phyloP scores from a whole-genome alignment of 2,888 invertebrate species.

The Microctonus aethiopoides region DNA sequence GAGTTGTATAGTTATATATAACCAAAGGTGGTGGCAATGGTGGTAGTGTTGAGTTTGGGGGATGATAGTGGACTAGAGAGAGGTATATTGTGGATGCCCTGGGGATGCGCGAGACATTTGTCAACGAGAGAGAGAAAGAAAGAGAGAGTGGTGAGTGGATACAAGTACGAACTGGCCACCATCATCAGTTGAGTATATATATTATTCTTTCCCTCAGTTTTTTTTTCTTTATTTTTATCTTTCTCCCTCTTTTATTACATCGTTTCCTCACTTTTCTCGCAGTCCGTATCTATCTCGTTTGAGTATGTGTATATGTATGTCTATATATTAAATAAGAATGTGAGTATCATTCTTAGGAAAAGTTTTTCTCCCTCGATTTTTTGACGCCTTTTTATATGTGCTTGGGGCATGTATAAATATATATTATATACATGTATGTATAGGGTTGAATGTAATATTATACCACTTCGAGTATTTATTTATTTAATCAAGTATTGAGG shows the following conservation, averaged over 20 bases:
- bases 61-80: slow-evolving; percentile 30
- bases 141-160: slow-evolving; percentile 57
- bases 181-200: slow-evolving; percentile 26
- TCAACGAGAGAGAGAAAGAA: slow-evolving; percentile 65
- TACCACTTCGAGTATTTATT: neutral
- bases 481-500: neutral
- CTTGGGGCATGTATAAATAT: no score
- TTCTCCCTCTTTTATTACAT: slow-evolving; percentile 48
- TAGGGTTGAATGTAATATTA: neutral
- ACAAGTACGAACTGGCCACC: slow-evolving; percentile 34
- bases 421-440: neutral
- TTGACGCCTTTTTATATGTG: neutral
- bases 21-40: neutral
- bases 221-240: slow-evolving; percentile 52
- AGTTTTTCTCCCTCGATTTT: neutral
- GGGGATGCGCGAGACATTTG: slow-evolving; percentile 65
- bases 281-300: neutral
- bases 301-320: neutral
- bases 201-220: slow-evolving; percentile 26
- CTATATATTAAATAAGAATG: neutral
- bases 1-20: no score
- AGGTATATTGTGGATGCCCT: slow-evolving; percentile 47
- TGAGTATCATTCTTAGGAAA: neutral
- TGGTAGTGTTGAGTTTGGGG: slow-evolving; percentile 9
- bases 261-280: slow-evolving; percentile 2